phyloP scores from a whole-genome alignment of 2,113 vertebrate genomes.

The Urocynchramus pylzowi region DNA sequence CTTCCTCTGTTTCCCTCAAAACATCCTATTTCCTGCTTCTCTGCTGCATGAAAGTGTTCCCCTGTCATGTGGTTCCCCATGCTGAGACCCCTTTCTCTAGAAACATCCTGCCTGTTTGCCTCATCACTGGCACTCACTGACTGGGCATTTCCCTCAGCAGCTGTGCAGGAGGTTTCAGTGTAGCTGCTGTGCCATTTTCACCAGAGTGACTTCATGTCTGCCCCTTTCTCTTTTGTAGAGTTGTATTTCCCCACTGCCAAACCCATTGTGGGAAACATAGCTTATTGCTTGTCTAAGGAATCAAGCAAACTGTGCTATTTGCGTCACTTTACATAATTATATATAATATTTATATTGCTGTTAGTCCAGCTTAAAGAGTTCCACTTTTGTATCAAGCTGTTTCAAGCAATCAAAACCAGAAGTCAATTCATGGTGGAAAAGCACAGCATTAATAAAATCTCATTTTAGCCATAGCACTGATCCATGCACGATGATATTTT shows the following conservation, averaged over 20 bases:
- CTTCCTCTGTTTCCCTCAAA: conserved; percentile 12
- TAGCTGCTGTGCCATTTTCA: background rate
- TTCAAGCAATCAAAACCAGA: background rate
- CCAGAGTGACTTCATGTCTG: background rate
- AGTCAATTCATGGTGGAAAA: background rate
- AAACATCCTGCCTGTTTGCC: background rate
- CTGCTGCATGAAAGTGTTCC: background rate
- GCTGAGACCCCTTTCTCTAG: background rate
- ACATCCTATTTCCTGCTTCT: conserved; percentile 23
- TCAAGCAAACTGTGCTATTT: background rate
- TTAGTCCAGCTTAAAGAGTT: background rate
- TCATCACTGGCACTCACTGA: background rate
- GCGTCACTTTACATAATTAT: background rate
- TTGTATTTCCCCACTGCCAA: background rate
- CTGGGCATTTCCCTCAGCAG: background rate
- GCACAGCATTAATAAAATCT: background rate
- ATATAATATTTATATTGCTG: background rate
- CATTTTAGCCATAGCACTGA: background rate
- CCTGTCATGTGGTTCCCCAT: background rate
- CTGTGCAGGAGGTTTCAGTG: background rate
- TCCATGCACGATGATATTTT: background rate
- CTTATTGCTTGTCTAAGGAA: background rate
- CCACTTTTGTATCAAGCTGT: background rate
- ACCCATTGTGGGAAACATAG: background rate
- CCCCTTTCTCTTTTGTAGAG: background rate